Evolutionary conservation across 2,888 invertebrate genomes (phyloP).

Genomic region (Psococerastis gibbosa): DNA sequence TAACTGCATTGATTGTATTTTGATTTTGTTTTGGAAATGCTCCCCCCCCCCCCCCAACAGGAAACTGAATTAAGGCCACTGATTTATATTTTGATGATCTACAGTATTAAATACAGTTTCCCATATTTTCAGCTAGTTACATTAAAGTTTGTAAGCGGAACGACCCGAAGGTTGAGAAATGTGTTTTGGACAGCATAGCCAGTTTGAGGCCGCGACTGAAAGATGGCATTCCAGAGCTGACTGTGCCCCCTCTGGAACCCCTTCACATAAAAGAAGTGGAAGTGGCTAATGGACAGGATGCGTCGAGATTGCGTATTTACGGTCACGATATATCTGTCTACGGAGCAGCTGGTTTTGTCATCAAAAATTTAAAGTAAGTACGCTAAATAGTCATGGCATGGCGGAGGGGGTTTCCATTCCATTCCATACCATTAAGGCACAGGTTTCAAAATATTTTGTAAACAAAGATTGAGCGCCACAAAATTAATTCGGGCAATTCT

Average conservation of each 20-base stretch:
- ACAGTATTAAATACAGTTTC: too few relatives aligned
- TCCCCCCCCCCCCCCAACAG: too few relatives aligned
- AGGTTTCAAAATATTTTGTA: too few relatives aligned
- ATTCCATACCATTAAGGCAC: too few relatives aligned
- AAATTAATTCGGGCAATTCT: too few relatives aligned
- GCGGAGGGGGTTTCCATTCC: too few relatives aligned
- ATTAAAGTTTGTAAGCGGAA: slow-evolving; percentile 18
- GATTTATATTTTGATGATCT: too few relatives aligned
- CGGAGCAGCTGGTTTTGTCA: slow-evolving; percentile 42
- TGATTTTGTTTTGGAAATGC: too few relatives aligned
- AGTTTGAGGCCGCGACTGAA: slow-evolving; percentile 38
- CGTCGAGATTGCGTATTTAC: slow-evolving; percentile 27
- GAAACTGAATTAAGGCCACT: too few relatives aligned
- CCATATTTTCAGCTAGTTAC: slow-evolving; percentile 21
- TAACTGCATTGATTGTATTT: too few relatives aligned
- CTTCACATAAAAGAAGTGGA: slow-evolving; percentile 36
- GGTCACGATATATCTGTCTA: slow-evolving; percentile 37
- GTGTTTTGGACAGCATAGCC: slow-evolving; percentile 36
- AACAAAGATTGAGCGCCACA: too few relatives aligned
- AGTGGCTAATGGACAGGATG: slow-evolving; percentile 29
- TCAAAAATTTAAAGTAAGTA: slow-evolving; percentile 38
- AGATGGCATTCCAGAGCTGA: slow-evolving; percentile 39
- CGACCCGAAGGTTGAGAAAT: slow-evolving; percentile 25
- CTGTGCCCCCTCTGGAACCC: slow-evolving; percentile 46
- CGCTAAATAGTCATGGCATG: too few relatives aligned